phyloP scores from a whole-genome alignment of 2,113 vertebrate species.

The Tupaia chinensis region DNA sequence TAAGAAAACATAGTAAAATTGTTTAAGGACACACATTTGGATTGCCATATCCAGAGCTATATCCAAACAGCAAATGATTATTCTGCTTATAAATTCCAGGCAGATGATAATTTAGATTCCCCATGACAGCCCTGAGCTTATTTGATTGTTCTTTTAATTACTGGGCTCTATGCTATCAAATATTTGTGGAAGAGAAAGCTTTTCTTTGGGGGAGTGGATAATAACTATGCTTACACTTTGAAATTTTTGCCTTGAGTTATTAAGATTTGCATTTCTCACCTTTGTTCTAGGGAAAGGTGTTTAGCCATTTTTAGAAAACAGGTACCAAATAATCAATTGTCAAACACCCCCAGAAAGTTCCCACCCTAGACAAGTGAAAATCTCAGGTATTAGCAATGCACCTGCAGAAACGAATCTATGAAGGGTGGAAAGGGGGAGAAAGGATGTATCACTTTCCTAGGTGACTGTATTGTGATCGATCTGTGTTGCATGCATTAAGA shows the following conservation, averaged over 20 bases:
- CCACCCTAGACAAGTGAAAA: conserved; percentile 64
- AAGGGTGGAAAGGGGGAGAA: not conserved
- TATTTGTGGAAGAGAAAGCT: conserved; percentile 87
- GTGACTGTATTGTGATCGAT: not conserved
- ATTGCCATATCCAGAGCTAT: conserved; percentile 58
- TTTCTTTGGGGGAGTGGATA: conserved; percentile 85
- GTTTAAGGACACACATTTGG: conserved; percentile 72
- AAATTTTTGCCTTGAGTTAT: conserved; percentile 79
- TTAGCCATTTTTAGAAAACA: conserved; percentile 72
- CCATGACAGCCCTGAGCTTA: conserved; percentile 82
- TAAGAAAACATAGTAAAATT: conserved; percentile 74
- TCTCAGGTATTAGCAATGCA: conserved; percentile 62
- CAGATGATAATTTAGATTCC: conserved; percentile 82
- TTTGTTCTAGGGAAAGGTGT: conserved; percentile 74
- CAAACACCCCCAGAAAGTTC: conserved; percentile 74
- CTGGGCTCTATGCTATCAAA: conserved; percentile 85
- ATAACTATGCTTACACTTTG: conserved; percentile 82
- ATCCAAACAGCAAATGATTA: conserved; percentile 66
- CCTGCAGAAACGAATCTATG: conserved; percentile 52
- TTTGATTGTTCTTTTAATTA: conserved; percentile 89
- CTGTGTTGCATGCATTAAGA: conserved; percentile 24
- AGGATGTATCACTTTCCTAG: conserved; percentile 39
- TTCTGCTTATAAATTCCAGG: conserved; percentile 82
- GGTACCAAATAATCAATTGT: conserved; percentile 76
- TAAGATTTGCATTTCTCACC: conserved; percentile 78